Evolutionary conservation across 2,797 vertebrate genomes (phyloP).

Genomic region (Anguilla marmorata): DNA sequence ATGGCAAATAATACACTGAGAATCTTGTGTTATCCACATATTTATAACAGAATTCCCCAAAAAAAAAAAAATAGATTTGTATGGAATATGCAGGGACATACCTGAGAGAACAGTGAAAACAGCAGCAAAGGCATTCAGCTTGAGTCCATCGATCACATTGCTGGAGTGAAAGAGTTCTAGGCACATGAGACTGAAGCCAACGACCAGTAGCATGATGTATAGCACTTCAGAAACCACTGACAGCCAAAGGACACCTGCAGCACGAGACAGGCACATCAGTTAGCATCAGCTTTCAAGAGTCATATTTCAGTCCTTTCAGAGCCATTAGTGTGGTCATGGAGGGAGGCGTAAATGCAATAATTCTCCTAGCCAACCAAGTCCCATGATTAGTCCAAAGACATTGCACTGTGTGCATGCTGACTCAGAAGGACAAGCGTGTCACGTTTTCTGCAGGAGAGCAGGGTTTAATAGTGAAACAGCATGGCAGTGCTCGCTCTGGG

Average conservation of each 20-base stretch:
- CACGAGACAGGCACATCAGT: conserved; percentile 41
- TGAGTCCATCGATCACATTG: conserved; percentile 91
- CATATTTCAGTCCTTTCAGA: conserved; percentile 25
- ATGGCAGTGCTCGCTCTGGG: not conserved
- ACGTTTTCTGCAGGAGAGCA: not conserved
- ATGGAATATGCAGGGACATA: conserved; percentile 49
- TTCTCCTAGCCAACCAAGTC: not conserved
- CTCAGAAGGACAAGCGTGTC: not conserved
- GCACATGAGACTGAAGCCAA: conserved; percentile 97
- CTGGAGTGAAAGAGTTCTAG: conserved; percentile 90
- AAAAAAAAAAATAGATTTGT: not conserved
- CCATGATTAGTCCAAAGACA: not conserved
- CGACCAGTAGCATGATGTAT: conserved; percentile 88
- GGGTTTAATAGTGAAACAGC: not conserved
- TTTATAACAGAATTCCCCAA: not conserved
- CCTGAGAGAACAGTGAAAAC: conserved; percentile 97
- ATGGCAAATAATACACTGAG: not conserved
- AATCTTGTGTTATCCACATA: not conserved
- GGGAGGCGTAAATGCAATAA: not conserved
- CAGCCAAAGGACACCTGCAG: conserved; percentile 90
- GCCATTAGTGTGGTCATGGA: not conserved
- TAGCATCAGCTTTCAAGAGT: not conserved
- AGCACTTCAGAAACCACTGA: conserved; percentile 92
- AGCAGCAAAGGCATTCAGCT: conserved; percentile 93
- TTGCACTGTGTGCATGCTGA: not conserved